Conservation (phyloP, 92 coral and sea anemone genomes). For the Montipora capitata region DNA sequence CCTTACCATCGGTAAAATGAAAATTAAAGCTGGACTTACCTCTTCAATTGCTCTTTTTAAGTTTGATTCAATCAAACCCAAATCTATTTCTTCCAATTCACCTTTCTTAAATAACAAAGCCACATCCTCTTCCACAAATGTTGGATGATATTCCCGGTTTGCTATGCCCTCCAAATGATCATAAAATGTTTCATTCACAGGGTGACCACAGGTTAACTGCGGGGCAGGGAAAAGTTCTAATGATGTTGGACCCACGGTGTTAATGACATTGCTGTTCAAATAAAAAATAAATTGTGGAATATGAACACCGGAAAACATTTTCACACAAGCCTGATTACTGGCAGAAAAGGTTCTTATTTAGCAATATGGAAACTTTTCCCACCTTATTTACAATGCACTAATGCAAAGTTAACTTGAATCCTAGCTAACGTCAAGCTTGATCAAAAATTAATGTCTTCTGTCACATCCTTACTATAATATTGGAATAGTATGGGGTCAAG, state of each 20-base stretch:
- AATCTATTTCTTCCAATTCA: conserved; percentile 91
- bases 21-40: conserved; percentile 58
- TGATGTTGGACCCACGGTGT: conserved; percentile 90
- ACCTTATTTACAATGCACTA: no score
- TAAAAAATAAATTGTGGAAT: neutral
- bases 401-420: no score
- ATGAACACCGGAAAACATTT: no score
- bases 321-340: no score
- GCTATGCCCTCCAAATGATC: conserved; percentile 94
- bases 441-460: neutral
- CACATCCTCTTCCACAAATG: conserved; percentile 98
- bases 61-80: conserved; percentile 90
- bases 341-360: no score
- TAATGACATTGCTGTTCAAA: conserved; percentile 61
- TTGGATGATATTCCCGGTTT: conserved; percentile 84
- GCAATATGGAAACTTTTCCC: no score
- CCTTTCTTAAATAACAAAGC: conserved; percentile 97
- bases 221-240: conserved; percentile 91
- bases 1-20: neutral
- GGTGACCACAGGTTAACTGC: conserved; percentile 90
- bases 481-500: no score
- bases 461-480: no score
- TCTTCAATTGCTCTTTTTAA: conserved; percentile 90
- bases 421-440: no score
- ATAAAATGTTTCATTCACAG: conserved; percentile 94